Base-by-base conservation (phyloP, 2,888 invertebrate species). In the Stratiomys singularior region DNA sequence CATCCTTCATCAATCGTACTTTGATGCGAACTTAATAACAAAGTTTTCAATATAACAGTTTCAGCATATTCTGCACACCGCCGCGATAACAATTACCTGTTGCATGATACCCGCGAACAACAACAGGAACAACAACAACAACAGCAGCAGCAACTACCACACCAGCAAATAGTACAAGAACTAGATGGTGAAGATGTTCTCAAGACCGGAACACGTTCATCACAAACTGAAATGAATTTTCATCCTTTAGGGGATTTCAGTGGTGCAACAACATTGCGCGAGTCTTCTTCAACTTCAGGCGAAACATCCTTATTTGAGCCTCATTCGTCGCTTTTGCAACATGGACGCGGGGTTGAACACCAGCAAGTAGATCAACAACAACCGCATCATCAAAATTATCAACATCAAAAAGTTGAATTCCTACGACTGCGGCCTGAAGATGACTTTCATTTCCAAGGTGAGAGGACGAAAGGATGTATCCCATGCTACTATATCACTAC, bases 171-270 rank as follows among this genome's bases (percentile, higher is more conserved):
- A 37, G 37, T 37, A 3, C 37, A 66, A 66, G 66, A 44, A 66
- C n/a, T 66, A 66, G 66, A 66, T 37, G 66, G 11, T 4, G 47
- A 69, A 69, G 47, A 47, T 47, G 74, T n/a, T 28, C 71, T 78
- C 47, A 79, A 79, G 78, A 79, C 79, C 77, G 81, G 81, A 82
- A 79, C 78, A 76, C 76, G 78, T 79, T 81, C 81, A 80, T 81
- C 80, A 77, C 76, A 64, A 63, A 52, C 76, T 80, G 81, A 81
- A 82, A 82, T 81, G 80, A 79, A 80, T 80, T 81, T 80, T 78
- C 81, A 81, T 78, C 79, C 81, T 77, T 77, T 80, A 78, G 80
- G 78, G 77, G 81, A 80, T 79, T 79, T 80, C n/a, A 37, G 37
- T 47, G 71, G 28, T 23, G 47, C 46, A 44, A 23, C 76, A 60